phyloP scores from a whole-genome alignment of 1,140 invertebrate species.

The Saccostrea glomerata region DNA sequence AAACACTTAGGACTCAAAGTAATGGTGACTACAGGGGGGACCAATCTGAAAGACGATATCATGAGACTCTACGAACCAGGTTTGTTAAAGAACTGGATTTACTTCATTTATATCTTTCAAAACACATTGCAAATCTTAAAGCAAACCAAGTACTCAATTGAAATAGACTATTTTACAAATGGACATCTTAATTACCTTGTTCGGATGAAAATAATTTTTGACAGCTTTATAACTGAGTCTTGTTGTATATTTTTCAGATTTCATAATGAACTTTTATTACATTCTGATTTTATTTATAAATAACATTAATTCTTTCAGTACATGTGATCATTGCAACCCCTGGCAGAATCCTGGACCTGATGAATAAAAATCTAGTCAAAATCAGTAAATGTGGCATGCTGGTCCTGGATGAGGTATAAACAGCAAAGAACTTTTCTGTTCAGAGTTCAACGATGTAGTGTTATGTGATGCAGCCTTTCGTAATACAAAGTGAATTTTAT shows the following conservation, averaged over 20 bases:
- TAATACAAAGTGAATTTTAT: no score
- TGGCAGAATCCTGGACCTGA: conserved; percentile 98
- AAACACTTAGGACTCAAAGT: conserved; percentile 87
- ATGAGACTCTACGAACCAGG: conserved; percentile 99
- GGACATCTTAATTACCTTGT: no score
- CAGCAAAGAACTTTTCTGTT: neutral
- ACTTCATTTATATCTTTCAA: no score
- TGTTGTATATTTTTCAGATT: no score
- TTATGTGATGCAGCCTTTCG: neutral
- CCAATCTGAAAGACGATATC: conserved; percentile 99
- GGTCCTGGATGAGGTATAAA: conserved; percentile 92
- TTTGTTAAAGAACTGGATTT: conserved; percentile 48
- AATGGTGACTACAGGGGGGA: conserved; percentile 99
- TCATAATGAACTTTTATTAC: no score
- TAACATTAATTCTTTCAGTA: conserved; percentile 82
- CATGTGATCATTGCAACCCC: conserved; percentile 99
- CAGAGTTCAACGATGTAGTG: neutral
- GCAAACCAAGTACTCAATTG: no score
- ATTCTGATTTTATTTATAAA: no score
- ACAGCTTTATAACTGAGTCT: no score
- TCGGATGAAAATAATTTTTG: no score
- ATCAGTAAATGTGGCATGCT: conserved; percentile 98
- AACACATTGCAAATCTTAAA: no score
- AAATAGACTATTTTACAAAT: no score
- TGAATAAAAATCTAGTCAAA: conserved; percentile 98